A percentile compares a stretch with the other conserved stretches of the same genome.
Conservation (phyloP, 2,113 vertebrate genomes). For the Trogon melanurus region DNA sequence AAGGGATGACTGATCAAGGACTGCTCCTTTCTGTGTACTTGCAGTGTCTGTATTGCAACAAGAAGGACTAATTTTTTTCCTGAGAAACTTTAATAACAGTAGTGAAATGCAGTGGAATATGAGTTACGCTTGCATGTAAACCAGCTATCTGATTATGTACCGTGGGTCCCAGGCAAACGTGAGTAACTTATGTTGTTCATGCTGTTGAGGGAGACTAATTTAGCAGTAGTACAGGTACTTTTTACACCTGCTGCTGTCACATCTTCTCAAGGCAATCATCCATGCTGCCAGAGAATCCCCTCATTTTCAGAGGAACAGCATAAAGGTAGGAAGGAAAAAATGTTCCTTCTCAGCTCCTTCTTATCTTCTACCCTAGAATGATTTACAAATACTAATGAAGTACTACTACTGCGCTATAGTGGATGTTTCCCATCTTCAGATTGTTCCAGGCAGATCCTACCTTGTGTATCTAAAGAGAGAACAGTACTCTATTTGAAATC, state of each 20-base stretch:
- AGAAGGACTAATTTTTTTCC: neutral
- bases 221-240: neutral
- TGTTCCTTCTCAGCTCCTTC: neutral
- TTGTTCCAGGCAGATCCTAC: neutral
- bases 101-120: neutral
- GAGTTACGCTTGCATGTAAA: neutral
- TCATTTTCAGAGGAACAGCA: neutral
- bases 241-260: neutral
- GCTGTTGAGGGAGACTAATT: neutral
- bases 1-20: neutral
- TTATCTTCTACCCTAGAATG: neutral
- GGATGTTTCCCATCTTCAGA: neutral
- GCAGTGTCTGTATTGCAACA: neutral
- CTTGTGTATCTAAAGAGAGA: neutral
- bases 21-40: neutral
- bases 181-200: neutral
- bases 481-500: neutral
- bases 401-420: neutral
- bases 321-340: neutral
- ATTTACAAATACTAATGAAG: neutral
- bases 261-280: neutral
- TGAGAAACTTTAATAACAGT: neutral
- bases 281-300: neutral
- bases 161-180: neutral
- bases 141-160: neutral